phyloP scores from a whole-genome alignment of 2,797 vertebrate genomes.

The Mus minutoides region DNA sequence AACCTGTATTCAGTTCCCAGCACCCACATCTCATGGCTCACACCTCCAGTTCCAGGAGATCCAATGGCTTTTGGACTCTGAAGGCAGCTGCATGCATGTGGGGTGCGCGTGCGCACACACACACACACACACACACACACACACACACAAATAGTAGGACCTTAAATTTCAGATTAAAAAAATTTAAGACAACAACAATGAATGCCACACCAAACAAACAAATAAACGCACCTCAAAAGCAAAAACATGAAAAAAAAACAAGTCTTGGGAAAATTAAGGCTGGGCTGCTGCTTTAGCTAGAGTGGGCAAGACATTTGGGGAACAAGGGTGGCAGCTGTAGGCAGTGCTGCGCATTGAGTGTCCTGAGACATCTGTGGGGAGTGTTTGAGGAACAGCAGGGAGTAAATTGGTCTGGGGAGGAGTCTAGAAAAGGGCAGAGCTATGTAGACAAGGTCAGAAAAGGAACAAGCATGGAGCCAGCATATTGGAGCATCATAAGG shows the following conservation, averaged over 20 bases:
- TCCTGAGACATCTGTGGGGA: not conserved
- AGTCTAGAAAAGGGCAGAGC: not conserved
- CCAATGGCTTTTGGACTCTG: not conserved
- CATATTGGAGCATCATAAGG: not conserved
- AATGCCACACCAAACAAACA: not conserved
- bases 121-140: not conserved
- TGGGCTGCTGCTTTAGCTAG: not conserved
- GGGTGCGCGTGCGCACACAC: not conserved
- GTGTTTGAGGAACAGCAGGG: not conserved
- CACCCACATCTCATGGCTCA: not conserved
- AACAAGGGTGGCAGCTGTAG: not conserved
- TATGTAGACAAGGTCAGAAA: not conserved
- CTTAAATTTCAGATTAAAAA: not conserved
- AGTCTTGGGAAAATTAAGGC: not conserved
- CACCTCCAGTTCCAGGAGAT: not conserved
- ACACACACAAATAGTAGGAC: not conserved
- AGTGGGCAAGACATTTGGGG: not conserved
- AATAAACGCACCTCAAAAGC: not conserved
- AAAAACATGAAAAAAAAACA: constrained; percentile 4
- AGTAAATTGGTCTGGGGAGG: not conserved
- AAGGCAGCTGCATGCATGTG: not conserved
- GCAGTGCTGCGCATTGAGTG: not conserved
- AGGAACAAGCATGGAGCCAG: not conserved
- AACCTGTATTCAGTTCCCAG: not conserved
- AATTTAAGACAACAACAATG: not conserved